Evolutionary conservation across 2,797 vertebrate species (phyloP), one percentile per base, ranked within the genome.

Genomic region (Acanthurus lineatus): DNA sequence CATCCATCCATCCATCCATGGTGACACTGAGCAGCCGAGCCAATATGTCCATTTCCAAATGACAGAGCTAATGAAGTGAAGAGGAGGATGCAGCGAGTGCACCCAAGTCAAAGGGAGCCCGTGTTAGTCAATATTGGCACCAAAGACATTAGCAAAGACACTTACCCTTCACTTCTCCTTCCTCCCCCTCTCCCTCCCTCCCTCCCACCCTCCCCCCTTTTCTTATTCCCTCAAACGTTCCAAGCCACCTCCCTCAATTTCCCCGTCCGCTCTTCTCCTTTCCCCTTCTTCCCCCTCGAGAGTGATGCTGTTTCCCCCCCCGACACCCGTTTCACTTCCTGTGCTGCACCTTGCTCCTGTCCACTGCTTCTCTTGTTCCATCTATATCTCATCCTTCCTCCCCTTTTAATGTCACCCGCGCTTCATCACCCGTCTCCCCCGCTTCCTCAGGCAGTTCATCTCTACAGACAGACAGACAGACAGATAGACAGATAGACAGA

Each of bases 151-250:
- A 86, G 84, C 63, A 65, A 77, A 87, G 70, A 89, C 79, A 66
- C 87, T 87, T 84, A 79, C 78, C 87, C 88, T 90, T 87, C 83
- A 83, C 57, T 75, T 87, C 69, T 70, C 77, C 85, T 84, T 77
- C 63, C 73, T 69, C 62, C 32, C 42, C 6, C 40, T n/a, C 51
- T 51, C 53, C 38, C 65, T 35, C 44, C 42, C 48, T 52, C 49
- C 44, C 58, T 48, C 45, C 14, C 35, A 0, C 66, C 53, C 62
- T 32, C 47, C 54, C 47, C 22, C 17, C 38, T 66, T 73, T 51
- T 49, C 69, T 76, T 81, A 64, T 76, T 81, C 69, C 64, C 51
- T 73, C 52, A 59, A 61, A 44, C 5, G 52, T 88, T 91, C 84
- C 82, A 70, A 88, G 59, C 58, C 86, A 86, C 82, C 79, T 86